Evolutionary conservation across 2,797 vertebrate species (phyloP).

Genomic region (Betta splendens): DNA sequence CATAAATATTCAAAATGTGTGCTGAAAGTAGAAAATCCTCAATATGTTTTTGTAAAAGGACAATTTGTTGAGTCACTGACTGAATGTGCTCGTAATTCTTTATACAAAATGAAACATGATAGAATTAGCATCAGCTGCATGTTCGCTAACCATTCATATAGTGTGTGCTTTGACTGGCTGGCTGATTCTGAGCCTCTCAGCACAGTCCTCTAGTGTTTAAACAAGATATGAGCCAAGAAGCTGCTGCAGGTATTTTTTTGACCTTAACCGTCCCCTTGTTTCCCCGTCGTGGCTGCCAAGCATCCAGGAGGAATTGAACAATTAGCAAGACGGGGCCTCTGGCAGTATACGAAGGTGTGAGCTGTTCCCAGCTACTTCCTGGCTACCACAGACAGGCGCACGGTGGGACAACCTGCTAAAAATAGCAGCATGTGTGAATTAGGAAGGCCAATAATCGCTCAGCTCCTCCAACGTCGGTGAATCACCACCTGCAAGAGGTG

Average conservation of each 20-base stretch:
- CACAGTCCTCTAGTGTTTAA: slow-evolving; percentile 16
- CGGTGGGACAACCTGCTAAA: slow-evolving; percentile 58
- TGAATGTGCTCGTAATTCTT: slow-evolving; percentile 9
- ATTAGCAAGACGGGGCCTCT: slow-evolving; percentile 63
- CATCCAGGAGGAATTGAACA: slow-evolving; percentile 65
- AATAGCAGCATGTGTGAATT: slow-evolving; percentile 64
- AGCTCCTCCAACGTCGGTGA: slow-evolving; percentile 38
- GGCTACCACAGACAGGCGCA: slow-evolving; percentile 71
- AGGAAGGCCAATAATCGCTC: slow-evolving; percentile 30
- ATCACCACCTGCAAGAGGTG: slow-evolving; percentile 32
- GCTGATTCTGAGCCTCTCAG: slow-evolving; percentile 12
- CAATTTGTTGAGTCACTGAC: slow-evolving; percentile 12
- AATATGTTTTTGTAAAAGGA: slow-evolving; percentile 11
- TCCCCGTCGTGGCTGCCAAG: slow-evolving; percentile 46
- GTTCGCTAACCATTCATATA: too few species aligned
- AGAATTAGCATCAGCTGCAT: slow-evolving; percentile 24
- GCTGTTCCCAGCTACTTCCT: slow-evolving; percentile 62
- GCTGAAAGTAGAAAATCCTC: slow-evolving; percentile 21
- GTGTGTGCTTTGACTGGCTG: too few species aligned
- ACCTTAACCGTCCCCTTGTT: slow-evolving; percentile 55
- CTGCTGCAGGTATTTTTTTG: slow-evolving; percentile 52
- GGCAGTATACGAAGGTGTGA: slow-evolving; percentile 60
- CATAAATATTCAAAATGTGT: slow-evolving; percentile 51
- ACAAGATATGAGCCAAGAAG: slow-evolving; percentile 20
- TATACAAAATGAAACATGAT: not conserved